Percentiles rank a stretch among this genome's conserved stretches.
Conservation (phyloP, 2,113 vertebrate genomes). For the Picathartes gymnocephalus region DNA sequence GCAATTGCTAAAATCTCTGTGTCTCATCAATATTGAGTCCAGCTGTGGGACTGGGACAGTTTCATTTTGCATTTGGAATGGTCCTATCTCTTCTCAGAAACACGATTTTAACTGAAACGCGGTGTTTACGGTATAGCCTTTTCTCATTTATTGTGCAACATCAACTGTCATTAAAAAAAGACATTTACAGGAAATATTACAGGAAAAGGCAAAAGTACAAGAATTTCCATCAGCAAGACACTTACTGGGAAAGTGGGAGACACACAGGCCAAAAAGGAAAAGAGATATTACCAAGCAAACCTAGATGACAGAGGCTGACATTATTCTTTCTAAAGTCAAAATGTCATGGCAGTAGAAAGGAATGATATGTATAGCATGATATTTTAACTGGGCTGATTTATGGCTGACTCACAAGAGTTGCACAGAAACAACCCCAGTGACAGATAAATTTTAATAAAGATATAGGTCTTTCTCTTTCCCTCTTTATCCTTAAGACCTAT, state of each 20-base stretch:
- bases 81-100: neutral
- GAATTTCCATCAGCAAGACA: neutral
- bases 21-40: neutral
- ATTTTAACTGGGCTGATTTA: neutral
- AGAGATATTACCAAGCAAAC: neutral
- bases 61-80: neutral
- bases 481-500: neutral
- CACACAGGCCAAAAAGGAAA: neutral
- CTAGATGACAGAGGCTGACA: neutral
- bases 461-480: neutral
- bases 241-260: neutral
- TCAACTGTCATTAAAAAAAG: neutral
- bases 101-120: neutral
- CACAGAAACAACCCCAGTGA: neutral
- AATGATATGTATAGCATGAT: neutral
- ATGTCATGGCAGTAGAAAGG: neutral
- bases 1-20: neutral
- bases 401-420: neutral
- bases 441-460: neutral
- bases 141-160: neutral
- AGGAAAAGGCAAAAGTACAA: neutral
- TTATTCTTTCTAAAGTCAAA: conserved; percentile 6
- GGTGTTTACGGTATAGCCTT: neutral
- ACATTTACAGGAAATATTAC: neutral
- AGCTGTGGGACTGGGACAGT: neutral